phyloP scores from a whole-genome alignment of 2,888 invertebrate species.

The Hyposoter didymator region DNA sequence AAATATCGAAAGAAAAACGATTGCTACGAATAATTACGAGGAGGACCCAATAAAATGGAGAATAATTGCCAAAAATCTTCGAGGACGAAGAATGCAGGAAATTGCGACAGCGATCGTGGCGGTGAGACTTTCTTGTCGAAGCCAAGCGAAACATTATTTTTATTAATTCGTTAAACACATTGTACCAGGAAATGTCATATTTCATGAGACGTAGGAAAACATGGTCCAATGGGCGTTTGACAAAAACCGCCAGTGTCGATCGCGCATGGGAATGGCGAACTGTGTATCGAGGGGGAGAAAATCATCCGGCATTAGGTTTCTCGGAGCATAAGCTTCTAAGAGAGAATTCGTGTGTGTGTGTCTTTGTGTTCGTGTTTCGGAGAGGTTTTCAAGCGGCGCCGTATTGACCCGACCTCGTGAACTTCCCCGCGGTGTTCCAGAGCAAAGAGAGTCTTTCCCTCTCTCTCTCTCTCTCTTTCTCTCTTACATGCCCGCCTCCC shows the following conservation, averaged over 20 bases:
- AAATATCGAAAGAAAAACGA: background rate
- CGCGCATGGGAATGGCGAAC: slow-evolving; percentile 16
- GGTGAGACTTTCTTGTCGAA: background rate
- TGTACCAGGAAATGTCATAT: slow-evolving; percentile 1
- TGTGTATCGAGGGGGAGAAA: slow-evolving; percentile 11
- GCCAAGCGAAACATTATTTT: background rate
- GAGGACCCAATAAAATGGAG: background rate
- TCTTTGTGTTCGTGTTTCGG: slow-evolving; percentile 31
- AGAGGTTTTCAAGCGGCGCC: slow-evolving; percentile 67
- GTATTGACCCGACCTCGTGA: slow-evolving; percentile 81
- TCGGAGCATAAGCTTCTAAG: slow-evolving; percentile 19
- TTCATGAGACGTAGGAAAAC: slow-evolving; percentile 22
- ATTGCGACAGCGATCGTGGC: background rate
- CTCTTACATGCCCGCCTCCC: slow-evolving; percentile 63
- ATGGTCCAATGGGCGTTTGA: slow-evolving; percentile 51
- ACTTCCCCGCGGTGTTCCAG: slow-evolving; percentile 70
- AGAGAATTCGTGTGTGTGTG: background rate
- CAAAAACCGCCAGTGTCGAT: slow-evolving; percentile 46
- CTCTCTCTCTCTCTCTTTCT: slow-evolving; percentile 29
- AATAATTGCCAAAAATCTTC: background rate
- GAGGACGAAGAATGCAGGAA: background rate
- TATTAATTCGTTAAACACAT: background rate
- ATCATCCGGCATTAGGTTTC: slow-evolving; percentile 59
- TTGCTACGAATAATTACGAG: background rate
- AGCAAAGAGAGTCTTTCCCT: slow-evolving; percentile 51